Conservation (phyloP, 2,113 vertebrate species). For the Echinops telfairi region DNA sequence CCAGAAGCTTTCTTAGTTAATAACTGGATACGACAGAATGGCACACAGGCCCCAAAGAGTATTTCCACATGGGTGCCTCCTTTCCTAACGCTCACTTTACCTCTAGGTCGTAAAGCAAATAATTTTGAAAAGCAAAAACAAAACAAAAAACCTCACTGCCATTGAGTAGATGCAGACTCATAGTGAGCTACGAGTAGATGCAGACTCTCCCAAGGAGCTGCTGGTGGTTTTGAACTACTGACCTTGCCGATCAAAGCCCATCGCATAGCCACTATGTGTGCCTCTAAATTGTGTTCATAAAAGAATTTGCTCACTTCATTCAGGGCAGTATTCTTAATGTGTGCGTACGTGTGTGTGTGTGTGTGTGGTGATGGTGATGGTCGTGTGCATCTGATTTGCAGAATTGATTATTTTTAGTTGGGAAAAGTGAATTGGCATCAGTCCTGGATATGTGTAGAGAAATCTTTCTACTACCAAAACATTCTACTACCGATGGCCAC, state of each 20-base stretch:
- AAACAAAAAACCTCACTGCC: no score
- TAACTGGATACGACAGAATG: background rate
- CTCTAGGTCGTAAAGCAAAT: background rate
- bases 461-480: no score
- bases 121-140: no score
- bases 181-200: no score
- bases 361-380: no score
- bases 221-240: no score
- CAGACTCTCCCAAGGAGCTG: no score
- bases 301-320: background rate
- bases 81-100: background rate
- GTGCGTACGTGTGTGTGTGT: no score
- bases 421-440: background rate
- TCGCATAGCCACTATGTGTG: background rate
- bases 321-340: background rate
- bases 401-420: background rate
- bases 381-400: background rate
- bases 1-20: background rate
- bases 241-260: no score
- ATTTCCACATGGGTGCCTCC: fast-evolving
- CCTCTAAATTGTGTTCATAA: background rate
- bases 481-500: no score
- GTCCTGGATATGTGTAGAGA: background rate
- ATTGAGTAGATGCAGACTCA: no score
- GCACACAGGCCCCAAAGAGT: fast-evolving